Evolutionary conservation across 2,797 vertebrate species (phyloP).

Genomic region (Acridotheres tristis): DNA sequence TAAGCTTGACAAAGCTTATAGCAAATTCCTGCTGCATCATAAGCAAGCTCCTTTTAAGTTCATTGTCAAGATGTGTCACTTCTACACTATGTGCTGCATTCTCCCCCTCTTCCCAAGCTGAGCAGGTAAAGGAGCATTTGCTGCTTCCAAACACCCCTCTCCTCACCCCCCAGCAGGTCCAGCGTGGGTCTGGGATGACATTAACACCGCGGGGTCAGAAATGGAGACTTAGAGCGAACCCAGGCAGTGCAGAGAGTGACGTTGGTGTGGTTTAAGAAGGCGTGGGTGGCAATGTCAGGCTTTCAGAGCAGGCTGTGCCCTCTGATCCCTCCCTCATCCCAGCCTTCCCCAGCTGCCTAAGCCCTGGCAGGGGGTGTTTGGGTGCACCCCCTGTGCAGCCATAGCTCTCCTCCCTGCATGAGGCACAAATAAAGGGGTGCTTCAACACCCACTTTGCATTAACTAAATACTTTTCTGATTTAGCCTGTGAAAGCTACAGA

Average conservation of each 20-base stretch:
- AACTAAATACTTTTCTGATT: neutral
- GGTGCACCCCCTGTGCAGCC: neutral
- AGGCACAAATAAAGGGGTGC: neutral
- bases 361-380: neutral
- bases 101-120: neutral
- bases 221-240: neutral
- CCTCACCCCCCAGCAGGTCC: neutral
- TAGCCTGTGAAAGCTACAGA: neutral
- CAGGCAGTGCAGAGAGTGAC: neutral
- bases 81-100: neutral
- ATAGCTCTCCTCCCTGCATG: neutral
- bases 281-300: neutral
- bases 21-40: neutral
- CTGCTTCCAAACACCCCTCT: neutral
- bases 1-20: neutral
- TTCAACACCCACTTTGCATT: neutral
- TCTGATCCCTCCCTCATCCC: neutral
- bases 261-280: neutral
- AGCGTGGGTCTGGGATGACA: accelerated
- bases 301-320: neutral
- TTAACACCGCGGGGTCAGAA: neutral
- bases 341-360: neutral
- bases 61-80: neutral
- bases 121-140: neutral
- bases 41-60: neutral